A percentile compares a stretch with the other conserved stretches of the same genome.
Evolutionary conservation across 2,888 invertebrate species (phyloP).

Genomic region (Biston betularia): DNA sequence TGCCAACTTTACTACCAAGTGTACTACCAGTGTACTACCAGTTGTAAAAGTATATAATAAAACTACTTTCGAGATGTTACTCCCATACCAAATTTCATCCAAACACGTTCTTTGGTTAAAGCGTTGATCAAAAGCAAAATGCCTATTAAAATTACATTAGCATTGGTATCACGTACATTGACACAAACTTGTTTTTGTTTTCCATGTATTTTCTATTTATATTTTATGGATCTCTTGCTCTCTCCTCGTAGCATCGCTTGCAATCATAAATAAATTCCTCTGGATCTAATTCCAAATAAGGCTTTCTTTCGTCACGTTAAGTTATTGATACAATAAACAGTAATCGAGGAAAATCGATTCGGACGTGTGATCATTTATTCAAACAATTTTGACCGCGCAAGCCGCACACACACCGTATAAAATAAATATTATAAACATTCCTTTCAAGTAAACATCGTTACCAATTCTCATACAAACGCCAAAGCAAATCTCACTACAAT

Average conservation of each 20-base stretch:
- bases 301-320: not conserved
- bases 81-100: too few relatives aligned
- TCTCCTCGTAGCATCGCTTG: not conserved
- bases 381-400: constrained; percentile 9
- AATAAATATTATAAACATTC: constrained; percentile 9
- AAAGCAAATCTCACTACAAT: constrained; percentile 11
- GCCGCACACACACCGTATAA: not conserved
- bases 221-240: too few relatives aligned
- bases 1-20: too few relatives aligned
- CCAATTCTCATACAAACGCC: constrained; percentile 9
- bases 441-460: constrained; percentile 9
- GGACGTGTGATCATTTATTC: constrained; percentile 11
- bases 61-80: too few relatives aligned
- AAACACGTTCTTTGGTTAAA: too few relatives aligned
- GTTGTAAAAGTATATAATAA: too few relatives aligned
- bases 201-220: too few relatives aligned
- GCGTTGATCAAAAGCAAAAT: too few relatives aligned
- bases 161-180: too few relatives aligned
- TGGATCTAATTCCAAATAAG: not conserved
- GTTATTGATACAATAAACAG: constrained; percentile 5
- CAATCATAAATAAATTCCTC: not conserved
- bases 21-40: too few relatives aligned
- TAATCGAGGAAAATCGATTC: not conserved
- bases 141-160: too few relatives aligned
- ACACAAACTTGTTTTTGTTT: too few relatives aligned